phyloP scores from a whole-genome alignment of 2,113 vertebrate genomes.

The Psittacula cyanocephala region DNA sequence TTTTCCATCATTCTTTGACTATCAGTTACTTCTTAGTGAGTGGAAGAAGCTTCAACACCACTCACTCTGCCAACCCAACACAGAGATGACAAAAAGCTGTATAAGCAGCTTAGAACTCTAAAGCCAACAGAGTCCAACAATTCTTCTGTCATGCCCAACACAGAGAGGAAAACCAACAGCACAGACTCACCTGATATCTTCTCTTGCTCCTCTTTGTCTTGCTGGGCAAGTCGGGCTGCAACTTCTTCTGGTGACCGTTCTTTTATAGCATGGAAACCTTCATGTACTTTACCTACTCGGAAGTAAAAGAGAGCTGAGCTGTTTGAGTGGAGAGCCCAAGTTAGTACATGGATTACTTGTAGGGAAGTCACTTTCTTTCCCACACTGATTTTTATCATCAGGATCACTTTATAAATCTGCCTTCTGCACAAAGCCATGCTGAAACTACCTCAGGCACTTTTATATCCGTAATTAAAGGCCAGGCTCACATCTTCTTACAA shows the following conservation, averaged over 20 bases:
- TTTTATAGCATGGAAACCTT: conserved; percentile 54
- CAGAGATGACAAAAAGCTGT: not conserved
- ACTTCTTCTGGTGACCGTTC: conserved; percentile 88
- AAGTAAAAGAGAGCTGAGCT: conserved; percentile 29
- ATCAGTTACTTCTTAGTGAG: not conserved
- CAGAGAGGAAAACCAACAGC: rapidly evolving
- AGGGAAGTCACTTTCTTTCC: not conserved
- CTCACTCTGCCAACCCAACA: not conserved
- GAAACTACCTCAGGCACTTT: not conserved
- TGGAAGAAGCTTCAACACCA: not conserved
- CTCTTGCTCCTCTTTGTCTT: conserved; percentile 85
- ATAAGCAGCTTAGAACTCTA: not conserved
- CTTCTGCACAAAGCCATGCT: not conserved
- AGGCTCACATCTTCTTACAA: not conserved
- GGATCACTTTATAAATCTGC: not conserved
- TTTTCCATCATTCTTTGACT: not conserved
- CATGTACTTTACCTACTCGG: conserved; percentile 66
- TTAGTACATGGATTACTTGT: not conserved
- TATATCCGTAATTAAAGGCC: not conserved
- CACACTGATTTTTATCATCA: not conserved
- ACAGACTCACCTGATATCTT: conserved; percentile 74
- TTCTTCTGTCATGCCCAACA: rapidly evolving
- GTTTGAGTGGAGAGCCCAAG: not conserved
- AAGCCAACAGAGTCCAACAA: not conserved
- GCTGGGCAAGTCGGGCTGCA: conserved; percentile 83